A percentile compares a stretch with the other conserved stretches of the same genome.
phyloP scores from a whole-genome alignment of 2,888 invertebrate genomes.

The Drosophila mayaguana region DNA sequence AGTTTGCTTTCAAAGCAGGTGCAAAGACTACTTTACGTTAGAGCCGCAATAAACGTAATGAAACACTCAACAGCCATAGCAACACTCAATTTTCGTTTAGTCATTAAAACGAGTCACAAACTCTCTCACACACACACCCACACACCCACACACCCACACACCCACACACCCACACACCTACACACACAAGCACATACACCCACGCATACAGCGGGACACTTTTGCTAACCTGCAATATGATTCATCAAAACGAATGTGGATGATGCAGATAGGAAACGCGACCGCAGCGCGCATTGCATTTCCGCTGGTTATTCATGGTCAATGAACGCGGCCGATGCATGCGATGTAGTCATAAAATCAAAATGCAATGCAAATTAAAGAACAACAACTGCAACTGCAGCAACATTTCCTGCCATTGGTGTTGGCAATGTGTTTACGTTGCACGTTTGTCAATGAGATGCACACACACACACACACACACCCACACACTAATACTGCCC shows the following conservation, averaged over 20 bases:
- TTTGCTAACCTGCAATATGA: slow-evolving; percentile 35
- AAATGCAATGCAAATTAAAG: slow-evolving; percentile 41
- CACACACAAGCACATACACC: neutral
- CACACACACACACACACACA: neutral
- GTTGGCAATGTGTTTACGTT: slow-evolving; percentile 59
- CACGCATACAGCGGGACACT: neutral
- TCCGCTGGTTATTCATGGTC: slow-evolving; percentile 73
- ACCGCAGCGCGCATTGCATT: slow-evolving; percentile 64
- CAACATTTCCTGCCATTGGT: slow-evolving; percentile 15
- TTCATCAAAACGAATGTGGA: slow-evolving; percentile 44
- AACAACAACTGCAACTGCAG: slow-evolving; percentile 19
- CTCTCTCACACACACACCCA: neutral
- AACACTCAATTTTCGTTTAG: slow-evolving; percentile 42
- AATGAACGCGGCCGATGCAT: slow-evolving; percentile 45
- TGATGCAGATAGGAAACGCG: slow-evolving; percentile 33
- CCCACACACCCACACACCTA: neutral
- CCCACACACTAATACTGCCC: too few species aligned
- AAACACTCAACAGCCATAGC: slow-evolving; percentile 1
- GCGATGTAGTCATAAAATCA: slow-evolving; percentile 45
- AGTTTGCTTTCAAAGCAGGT: too few species aligned
- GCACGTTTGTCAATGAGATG: slow-evolving; percentile 5
- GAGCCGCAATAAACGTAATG: neutral
- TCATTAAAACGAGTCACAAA: slow-evolving; percentile 56
- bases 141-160: neutral
- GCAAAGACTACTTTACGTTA: neutral